A percentile compares a stretch with the other conserved stretches of the same genome.
Conservation (phyloP, 2,797 vertebrate genomes). For the Chanos chanos region DNA sequence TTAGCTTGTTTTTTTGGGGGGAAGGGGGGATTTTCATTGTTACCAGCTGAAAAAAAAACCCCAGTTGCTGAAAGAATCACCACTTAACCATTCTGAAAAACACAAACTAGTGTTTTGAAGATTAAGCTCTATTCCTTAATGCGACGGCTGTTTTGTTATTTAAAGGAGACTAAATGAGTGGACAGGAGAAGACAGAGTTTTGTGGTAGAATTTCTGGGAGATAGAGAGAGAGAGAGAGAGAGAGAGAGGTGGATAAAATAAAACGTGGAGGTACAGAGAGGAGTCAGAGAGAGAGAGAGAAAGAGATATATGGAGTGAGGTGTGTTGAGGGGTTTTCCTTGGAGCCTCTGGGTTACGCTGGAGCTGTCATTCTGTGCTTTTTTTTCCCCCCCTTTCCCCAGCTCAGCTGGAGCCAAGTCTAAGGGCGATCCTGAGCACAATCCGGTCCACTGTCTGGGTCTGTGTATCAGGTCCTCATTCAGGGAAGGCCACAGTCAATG, state of each 20-base stretch:
- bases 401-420: background rate
- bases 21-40: no score
- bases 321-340: constrained; percentile 8
- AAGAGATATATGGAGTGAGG: constrained; percentile 17
- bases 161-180: no score
- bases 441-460: constrained; percentile 4
- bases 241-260: background rate
- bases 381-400: background rate
- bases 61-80: no score
- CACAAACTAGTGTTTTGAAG: no score
- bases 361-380: background rate
- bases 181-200: no score
- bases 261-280: background rate
- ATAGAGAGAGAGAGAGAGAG: background rate
- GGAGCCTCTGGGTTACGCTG: background rate
- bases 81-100: no score
- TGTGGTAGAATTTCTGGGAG: no score
- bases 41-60: no score
- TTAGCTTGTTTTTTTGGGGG: no score
- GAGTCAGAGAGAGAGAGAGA: background rate
- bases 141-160: no score
- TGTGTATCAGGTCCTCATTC: background rate
- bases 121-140: no score
- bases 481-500: constrained; percentile 21
- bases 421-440: constrained; percentile 13